A percentile compares a stretch with the other conserved stretches of the same genome.
These are phyloP conservation scores for Cephus rjabovi DNA, from an alignment of 2,888 invertebrate genomes.

Conservation along the genomic window DNA sequence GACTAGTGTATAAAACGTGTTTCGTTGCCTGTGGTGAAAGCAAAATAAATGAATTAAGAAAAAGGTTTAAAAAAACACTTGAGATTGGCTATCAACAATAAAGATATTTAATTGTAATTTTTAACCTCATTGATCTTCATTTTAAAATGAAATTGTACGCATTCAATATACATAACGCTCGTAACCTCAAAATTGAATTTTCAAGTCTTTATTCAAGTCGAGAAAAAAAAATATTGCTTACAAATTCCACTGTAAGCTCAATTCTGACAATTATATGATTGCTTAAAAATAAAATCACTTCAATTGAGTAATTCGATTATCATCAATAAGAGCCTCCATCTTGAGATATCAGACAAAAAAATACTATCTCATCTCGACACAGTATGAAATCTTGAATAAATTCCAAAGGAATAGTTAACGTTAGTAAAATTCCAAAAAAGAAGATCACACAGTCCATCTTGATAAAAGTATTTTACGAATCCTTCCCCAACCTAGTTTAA, in stretches of 20 bases:
- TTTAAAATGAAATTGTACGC: not conserved
- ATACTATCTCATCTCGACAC: not conserved
- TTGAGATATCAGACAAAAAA: not conserved
- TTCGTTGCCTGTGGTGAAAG: not conserved
- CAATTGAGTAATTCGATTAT: not conserved
- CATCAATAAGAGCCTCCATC: not conserved
- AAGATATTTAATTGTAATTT: not conserved
- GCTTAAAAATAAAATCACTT: not conserved
- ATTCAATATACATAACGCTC: not conserved
- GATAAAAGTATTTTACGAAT: not conserved
- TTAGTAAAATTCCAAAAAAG: not conserved
- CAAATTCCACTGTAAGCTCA: not conserved
- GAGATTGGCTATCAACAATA: too few relatives aligned
- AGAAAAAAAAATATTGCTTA: not conserved
- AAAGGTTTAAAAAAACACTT: not conserved
- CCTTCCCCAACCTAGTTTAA: not conserved
- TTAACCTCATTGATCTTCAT: not conserved
- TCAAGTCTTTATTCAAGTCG: not conserved
- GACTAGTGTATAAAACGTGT: not conserved
- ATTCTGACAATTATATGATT: not conserved
- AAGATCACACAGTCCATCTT: not conserved
- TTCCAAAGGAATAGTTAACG: not conserved
- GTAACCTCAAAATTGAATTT: not conserved
- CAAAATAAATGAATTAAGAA: not conserved
- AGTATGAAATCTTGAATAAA: not conserved